Base-by-base conservation (phyloP, 23 tunicate species). In the Styela plicata region DNA sequence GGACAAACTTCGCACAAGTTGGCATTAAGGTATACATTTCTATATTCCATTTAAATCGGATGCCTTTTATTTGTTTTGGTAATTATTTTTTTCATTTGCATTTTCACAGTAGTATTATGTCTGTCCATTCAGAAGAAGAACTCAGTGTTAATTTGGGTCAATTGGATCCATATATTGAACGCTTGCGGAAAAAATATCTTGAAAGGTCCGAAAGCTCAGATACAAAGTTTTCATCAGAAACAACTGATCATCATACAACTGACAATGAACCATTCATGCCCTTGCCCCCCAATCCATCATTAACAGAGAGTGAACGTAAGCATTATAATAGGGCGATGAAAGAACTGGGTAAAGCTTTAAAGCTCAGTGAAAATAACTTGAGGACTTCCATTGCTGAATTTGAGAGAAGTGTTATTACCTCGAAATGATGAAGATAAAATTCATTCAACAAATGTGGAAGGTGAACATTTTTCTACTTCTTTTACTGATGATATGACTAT, bases 311-410 rank as follows among this genome's bases (percentile, higher is more conserved):
- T 79, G 97, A 91, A 44, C 83, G 80, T 29, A 69, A 70, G 34
- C 97, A 91, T 78, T 91, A 91, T 69, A 79, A 74, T 31, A 37
- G 85, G 62, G 97, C 97, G 19, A 91, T 91, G 97, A 33, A 21
- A 19, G 91, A 91, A 34, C 34, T 90, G 22, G 84, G 90, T 66
- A 36, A 79, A 19, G 44, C 86, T 21, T 63, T 89, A 52, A 84
- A 85, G 33, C 34, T 74, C 22, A 74, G 87, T 34, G 61, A 63
- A 2, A 70, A 82, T 19, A 23, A 70, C 1, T 37, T 67, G 30
- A 67, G 71, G 23, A 67, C 17, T 67, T 67, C 71, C 19, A 28
- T 29, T 1, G 71, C 71, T 22, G 71, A 67, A 22, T 67, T 25
- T 29, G 71, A 67, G 31, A 67, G 21, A 67, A 28, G 57, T 44